Conservation (phyloP, 2,888 invertebrate genomes). For the Mythimna loreyi region DNA sequence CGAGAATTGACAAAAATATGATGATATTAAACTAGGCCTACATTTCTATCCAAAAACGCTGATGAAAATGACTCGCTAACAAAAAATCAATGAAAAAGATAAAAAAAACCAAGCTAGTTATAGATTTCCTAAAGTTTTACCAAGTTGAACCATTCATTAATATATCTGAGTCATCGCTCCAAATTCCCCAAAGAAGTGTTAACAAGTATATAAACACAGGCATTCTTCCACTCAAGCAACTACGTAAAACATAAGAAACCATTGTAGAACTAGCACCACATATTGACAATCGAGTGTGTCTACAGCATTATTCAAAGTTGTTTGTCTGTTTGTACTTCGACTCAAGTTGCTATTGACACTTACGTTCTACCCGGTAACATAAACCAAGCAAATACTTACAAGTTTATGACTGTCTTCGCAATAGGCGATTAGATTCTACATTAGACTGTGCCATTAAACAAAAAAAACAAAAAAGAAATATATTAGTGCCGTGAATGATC, state of each 20-base stretch:
- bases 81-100: not conserved
- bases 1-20: too few species aligned
- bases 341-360: conserved; percentile 42
- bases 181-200: conserved; percentile 7
- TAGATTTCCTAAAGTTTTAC: too few species aligned
- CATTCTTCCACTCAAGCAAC: not conserved
- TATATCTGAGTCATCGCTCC: conserved; percentile 9
- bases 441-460: too few species aligned
- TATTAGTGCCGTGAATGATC: too few species aligned
- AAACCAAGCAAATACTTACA: conserved; percentile 4
- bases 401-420: conserved; percentile 12
- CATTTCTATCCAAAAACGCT: not conserved
- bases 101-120: too few species aligned
- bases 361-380: conserved; percentile 24
- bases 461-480: too few species aligned
- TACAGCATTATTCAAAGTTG: conserved; percentile 50
- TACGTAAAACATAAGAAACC: conserved; percentile 24
- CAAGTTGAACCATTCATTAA: not conserved
- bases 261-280: conserved; percentile 38
- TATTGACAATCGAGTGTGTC: conserved; percentile 57
- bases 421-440: too few species aligned
- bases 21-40: too few species aligned
- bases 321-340: conserved; percentile 60
- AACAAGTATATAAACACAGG: conserved; percentile 15
- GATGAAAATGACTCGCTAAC: too few species aligned